Evolutionary conservation across 1,140 invertebrate species (phyloP), one percentile per base, ranked within the genome.

Genomic region (Apis laboriosa): DNA sequence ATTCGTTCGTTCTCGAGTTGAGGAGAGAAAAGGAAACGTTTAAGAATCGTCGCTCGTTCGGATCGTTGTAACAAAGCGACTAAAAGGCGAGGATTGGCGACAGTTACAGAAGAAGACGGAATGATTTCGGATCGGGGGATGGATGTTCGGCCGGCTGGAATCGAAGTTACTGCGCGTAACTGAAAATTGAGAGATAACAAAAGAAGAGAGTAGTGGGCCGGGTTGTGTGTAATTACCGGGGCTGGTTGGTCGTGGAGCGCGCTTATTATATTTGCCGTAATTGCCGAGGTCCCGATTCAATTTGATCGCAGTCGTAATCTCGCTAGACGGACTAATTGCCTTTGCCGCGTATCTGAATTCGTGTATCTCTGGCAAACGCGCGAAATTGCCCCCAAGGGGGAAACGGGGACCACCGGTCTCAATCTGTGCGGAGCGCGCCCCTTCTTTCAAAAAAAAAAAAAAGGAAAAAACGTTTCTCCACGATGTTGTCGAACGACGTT

Each of bases 281-380:
- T 82, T 82, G 80, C 80, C 74, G 80, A 77, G 79, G 75, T 67
- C 80, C 34, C 74, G 80, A 82, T 82, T 82, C 80, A 82, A 82
- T 82, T 82, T 82, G 80, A 82, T 82, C 80, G 74, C 80, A 77
- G 80, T 82, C 74, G 80, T 68, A 82, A 82, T 82, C 80, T 68
- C 63, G 80, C 80, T 82, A 76, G 80, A 77, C 80, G 80, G 73
- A 75, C 80, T 82, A 82, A 82, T 82, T 82, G 80, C 80, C 53
- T 64, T 15, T 64, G 74, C 51, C 64, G 80, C 64, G 80, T 82
- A 82, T 82, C 80, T 82, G 74, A 82, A 82, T 82, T 82, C 80
- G 80, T 82, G 80, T 82, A 82, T 82, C 80, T 82, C 64, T 13
- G 55, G 64, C 74, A 58, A 77, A 77, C 71, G 80, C 80, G 80